Evolutionary conservation across 2,888 invertebrate species (phyloP), one percentile per base, ranked within the genome.

Genomic region (Pediacus dermestoides): DNA sequence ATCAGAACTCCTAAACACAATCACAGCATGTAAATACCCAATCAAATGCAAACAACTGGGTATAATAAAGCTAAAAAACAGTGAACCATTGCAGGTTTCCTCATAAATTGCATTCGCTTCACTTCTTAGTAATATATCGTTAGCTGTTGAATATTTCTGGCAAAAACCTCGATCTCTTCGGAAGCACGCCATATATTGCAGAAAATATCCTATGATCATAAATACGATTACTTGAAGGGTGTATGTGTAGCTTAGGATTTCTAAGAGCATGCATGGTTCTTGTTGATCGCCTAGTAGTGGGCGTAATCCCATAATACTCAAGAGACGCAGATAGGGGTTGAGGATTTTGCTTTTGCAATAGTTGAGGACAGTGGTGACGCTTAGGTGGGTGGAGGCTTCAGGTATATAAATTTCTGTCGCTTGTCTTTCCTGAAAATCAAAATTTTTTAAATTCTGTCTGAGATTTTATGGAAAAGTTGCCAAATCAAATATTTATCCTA

Each of bases 341-440:
- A 89, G 70, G 63, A 89, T 85, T 78, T 85, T 87, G 37, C 78
- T 78, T 71, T 89, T 87, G 72, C 89, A 89, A 60, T 86, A 87
- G 63, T 80, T 79, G 62, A 89, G 74, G 49, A 88, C 80, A 6
- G 85, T 85, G 7, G 88, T 86, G 16, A 86, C 85, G 54, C 85
- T 86, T 66, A 81, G 74, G 50, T 78, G 77, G 51, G 80, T 52
- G 14, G 54, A 56, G 30, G 50, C 50, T 14, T 28, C 11, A 4
- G 12, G 28, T 14, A 28, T 28, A n/a, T 28, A 28, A 14, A 28
- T 28, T 7, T 28, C 28, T 12, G 28, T 10, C 3, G n/a, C 78
- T 67, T 84, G 83, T 42, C 81, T 82, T 52, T 82, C 79, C 82
- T 84, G 64, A 55, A 54, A 56, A 22, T 41, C n/a, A n/a, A n/a